Conservation (phyloP, 2,113 vertebrate genomes). For the Pygathrix nemaeus region DNA sequence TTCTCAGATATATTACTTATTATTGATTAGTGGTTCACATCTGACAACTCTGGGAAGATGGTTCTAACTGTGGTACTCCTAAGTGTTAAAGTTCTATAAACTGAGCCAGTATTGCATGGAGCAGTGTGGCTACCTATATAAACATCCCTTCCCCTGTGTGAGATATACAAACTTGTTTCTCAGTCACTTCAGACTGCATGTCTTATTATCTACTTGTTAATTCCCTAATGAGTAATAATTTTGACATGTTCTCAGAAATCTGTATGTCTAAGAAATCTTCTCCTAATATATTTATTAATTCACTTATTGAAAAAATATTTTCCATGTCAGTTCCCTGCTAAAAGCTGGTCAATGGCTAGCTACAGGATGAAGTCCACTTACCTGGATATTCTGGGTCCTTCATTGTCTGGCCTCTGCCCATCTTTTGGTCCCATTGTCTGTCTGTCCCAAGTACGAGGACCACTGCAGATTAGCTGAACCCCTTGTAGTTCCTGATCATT, state of each 20-base stretch:
- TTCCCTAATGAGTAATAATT: not conserved
- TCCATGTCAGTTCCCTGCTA: not conserved
- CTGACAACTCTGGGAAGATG: not conserved
- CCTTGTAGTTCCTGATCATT: not conserved
- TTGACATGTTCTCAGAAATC: conserved; percentile 3
- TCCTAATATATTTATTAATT: too few relatives aligned
- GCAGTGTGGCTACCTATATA: not conserved
- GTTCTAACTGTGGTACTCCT: not conserved
- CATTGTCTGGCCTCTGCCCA: not conserved
- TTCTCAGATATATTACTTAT: not conserved
- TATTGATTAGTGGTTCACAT: not conserved
- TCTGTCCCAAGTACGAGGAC: not conserved
- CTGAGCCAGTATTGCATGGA: not conserved
- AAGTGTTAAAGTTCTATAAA: not conserved
- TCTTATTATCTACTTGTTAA: not conserved
- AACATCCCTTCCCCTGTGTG: not conserved
- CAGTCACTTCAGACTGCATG: not conserved
- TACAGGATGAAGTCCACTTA: not conserved
- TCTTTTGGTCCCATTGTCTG: not conserved
- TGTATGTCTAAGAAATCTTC: too few relatives aligned
- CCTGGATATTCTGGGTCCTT: not conserved
- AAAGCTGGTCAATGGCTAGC: not conserved
- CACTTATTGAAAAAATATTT: conserved; percentile 34
- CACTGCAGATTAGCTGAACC: not conserved
- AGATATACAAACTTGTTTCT: not conserved